Percentiles rank a stretch among this genome's conserved stretches.
Conservation (phyloP, 2,888 invertebrate genomes). For the Sycophila texana region DNA sequence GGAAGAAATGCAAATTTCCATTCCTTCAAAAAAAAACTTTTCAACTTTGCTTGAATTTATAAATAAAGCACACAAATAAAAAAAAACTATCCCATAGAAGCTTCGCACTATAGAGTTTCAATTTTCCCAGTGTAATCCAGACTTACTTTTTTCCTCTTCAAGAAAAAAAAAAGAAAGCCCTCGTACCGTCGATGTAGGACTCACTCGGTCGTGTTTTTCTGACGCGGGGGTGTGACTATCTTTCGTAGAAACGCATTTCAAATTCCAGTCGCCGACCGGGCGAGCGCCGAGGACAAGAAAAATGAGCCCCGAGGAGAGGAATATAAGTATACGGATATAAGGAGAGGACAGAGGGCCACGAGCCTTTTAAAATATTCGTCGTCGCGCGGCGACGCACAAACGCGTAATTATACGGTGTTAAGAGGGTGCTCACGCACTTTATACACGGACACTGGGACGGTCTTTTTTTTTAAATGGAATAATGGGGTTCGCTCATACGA, state of each 20-base stretch:
- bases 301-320: constrained; percentile 11
- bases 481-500: neutral
- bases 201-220: neutral
- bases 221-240: constrained; percentile 24
- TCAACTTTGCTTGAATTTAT: no score
- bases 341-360: neutral
- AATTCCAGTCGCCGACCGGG: constrained; percentile 13
- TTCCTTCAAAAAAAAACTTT: no score
- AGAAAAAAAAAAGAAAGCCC: neutral
- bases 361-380: constrained; percentile 31
- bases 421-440: constrained; percentile 4
- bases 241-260: constrained; percentile 37
- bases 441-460: constrained; percentile 1
- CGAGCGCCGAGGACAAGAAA: neutral
- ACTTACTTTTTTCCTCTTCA: no score
- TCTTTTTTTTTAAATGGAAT: neutral
- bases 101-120: no score
- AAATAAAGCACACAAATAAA: no score
- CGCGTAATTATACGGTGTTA: constrained; percentile 36
- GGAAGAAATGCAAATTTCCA: no score
- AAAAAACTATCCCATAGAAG: no score
- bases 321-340: no score
- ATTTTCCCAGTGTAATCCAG: no score
- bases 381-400: neutral
- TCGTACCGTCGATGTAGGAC: neutral